Evolutionary conservation across 2,888 invertebrate species (phyloP).

Genomic region (Tinea pellionella): DNA sequence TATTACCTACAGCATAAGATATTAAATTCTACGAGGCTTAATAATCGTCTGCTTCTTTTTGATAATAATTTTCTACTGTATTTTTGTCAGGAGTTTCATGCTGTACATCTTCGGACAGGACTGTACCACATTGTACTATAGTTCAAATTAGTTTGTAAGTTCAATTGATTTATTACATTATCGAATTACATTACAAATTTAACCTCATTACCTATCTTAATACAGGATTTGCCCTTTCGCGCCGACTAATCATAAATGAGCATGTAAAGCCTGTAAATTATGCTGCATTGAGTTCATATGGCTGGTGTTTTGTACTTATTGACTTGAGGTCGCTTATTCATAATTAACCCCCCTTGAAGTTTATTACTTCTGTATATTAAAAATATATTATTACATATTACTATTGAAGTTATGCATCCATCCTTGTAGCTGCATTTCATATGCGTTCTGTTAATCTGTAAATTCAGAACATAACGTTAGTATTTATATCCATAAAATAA

Average conservation of each 20-base stretch:
- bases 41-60: conserved; percentile 58
- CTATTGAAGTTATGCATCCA: background rate
- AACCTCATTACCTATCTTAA: conserved; percentile 71
- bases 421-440: background rate
- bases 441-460: background rate
- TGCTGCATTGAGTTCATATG: conserved; percentile 63
- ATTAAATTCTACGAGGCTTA: conserved; percentile 42
- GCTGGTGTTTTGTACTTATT: conserved; percentile 53
- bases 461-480: no score
- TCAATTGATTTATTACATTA: conserved; percentile 33
- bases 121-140: conserved; percentile 40
- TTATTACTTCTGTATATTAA: conserved; percentile 65
- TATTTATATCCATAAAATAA: background rate
- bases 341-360: conserved; percentile 66
- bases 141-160: conserved; percentile 36
- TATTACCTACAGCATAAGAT: conserved; percentile 41
- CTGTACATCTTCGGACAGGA: conserved; percentile 34
- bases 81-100: conserved; percentile 55
- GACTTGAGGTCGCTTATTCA: conserved; percentile 57
- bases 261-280: conserved; percentile 69
- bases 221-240: conserved; percentile 70
- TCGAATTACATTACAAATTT: conserved; percentile 39
- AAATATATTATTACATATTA: conserved; percentile 11
- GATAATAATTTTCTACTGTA: conserved; percentile 61
- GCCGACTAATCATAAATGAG: conserved; percentile 69